Base-by-base conservation (phyloP, 2,888 invertebrate species). In the Bombylius major region DNA sequence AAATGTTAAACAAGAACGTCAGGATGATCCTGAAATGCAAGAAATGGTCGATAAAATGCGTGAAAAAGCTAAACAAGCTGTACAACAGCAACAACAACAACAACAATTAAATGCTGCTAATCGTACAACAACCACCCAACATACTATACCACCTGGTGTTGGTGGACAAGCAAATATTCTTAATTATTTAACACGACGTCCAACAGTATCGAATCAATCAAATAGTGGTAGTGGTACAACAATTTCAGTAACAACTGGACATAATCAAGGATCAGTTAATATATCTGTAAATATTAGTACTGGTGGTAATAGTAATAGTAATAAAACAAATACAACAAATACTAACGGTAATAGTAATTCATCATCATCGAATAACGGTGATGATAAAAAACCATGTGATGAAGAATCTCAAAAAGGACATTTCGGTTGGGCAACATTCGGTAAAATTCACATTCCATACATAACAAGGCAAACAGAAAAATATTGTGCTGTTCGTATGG, bases 401-500 rank as follows among this genome's bases (percentile, higher is more conserved):
- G 88, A 88, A 65, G 84, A 87, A 61, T 87, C 87, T 58, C 82
- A 84, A 69, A 82, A 84, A 65, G 87, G 88, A 47, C 83, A 88
- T 66, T 96, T 95, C 72, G 93, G 93, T 54, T 96, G 95, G 95
- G 86, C 87, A 58, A 85, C 85, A 65, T 82, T 95, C 52, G 92
- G 90, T 59, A 87, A 87, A 67, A 83, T 82, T 64, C 84, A 86
- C 72, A 88, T 96, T 68, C 96, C 96, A 2, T 94, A 88, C 71
- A 89, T 96, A 62, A 84, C 86, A 68, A 81, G 96, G 31, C 82
- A 84, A 53, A 81, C 83, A 23, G 90, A 90, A 69, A 87, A 87
- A 70, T 95, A 89, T 71, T 90, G 92, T 69, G 89, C 94, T n/a
- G 94, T 96, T 53, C 81, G 93, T 55, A 93, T 96, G 83, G 88